Evolutionary conservation across 2,888 invertebrate species (phyloP).

Genomic region (Lordiphosa fenestrarum): DNA sequence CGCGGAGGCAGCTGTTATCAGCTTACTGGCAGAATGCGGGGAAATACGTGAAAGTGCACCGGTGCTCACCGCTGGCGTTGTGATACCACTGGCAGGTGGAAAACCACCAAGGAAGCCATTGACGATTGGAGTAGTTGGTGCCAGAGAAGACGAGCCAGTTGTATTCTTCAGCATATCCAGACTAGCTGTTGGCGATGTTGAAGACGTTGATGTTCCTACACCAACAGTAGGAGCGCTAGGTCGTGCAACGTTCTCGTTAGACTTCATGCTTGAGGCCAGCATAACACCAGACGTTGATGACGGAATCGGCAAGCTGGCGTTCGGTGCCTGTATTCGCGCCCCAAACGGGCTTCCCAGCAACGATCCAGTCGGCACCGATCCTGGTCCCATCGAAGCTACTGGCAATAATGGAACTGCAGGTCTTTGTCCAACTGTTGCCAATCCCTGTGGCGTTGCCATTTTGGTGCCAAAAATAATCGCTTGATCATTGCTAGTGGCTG

Average conservation of each 20-base stretch:
- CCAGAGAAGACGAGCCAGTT: conserved; percentile 15
- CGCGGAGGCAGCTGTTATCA: conserved; percentile 34
- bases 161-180: conserved; percentile 38
- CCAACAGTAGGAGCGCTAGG: conserved; percentile 5
- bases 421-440: conserved; percentile 23
- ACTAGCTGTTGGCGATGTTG: conserved; percentile 13
- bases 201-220: neutral
- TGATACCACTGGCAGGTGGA: conserved; percentile 29
- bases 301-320: conserved; percentile 14
- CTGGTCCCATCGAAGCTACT: conserved; percentile 25
- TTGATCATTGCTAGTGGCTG: conserved; percentile 22
- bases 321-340: conserved; percentile 31
- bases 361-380: conserved; percentile 20
- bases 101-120: conserved; percentile 56
- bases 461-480: conserved; percentile 33
- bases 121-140: conserved; percentile 23
- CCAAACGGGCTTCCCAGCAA: conserved; percentile 34
- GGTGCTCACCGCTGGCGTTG: conserved; percentile 31
- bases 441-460: conserved; percentile 29
- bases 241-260: conserved; percentile 31
- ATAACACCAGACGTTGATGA: conserved; percentile 29
- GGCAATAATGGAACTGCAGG: conserved; percentile 27
- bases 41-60: conserved; percentile 38
- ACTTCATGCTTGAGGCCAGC: conserved; percentile 27
- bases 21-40: conserved; percentile 38